Evolutionary conservation across 2,888 invertebrate genomes (phyloP), one percentile per base, ranked within the genome.

Genomic region (Megamerina dolium): DNA sequence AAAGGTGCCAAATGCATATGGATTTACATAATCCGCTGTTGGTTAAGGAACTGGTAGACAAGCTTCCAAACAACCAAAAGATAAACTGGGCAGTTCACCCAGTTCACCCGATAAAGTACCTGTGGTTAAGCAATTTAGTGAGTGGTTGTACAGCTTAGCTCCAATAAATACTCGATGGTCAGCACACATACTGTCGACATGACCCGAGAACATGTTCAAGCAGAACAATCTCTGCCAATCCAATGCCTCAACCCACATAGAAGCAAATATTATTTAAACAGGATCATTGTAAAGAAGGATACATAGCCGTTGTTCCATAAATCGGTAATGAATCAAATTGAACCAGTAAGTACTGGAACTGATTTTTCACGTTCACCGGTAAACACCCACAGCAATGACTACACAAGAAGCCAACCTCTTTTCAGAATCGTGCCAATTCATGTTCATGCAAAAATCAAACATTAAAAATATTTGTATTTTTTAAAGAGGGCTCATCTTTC

Each of bases 131-230:
- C 19, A 29, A n/a, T 38, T 38, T 30, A 38, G 38, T 20, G 38
- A 38, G 6, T 38, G 38, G 38, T 19, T 38, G 30, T 38, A 38
- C 13, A 27, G 26, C 26, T 23, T 26, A 14, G 37, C 37, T 18
- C 34, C 34, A 9, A 4, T 13, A 9, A 19, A 18, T 19, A 34
- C 19, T 4, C 34, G 34, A 10, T 19, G 10, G 16, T 34, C n/a
- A 18, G 21, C 19, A 34, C 19, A 9, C 34, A 34, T 37, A 27
- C 27, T 10, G 17, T 27, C 16, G 23, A 23, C 5, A 10, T 23
- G 16, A 37, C 23, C 4, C 23, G 16, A 23, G 14, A 23, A 8
- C 26, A 4, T 17, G 13, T 26, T 27, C 10, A 37, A 27, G 29
- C 18, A 16, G 2, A 26, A 26, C 26, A 12, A 26, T 26, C 8